Evolutionary conservation across 37 sponge, comb jelly and placozoan species (phyloP).

Genomic region (Crambe crambe): DNA sequence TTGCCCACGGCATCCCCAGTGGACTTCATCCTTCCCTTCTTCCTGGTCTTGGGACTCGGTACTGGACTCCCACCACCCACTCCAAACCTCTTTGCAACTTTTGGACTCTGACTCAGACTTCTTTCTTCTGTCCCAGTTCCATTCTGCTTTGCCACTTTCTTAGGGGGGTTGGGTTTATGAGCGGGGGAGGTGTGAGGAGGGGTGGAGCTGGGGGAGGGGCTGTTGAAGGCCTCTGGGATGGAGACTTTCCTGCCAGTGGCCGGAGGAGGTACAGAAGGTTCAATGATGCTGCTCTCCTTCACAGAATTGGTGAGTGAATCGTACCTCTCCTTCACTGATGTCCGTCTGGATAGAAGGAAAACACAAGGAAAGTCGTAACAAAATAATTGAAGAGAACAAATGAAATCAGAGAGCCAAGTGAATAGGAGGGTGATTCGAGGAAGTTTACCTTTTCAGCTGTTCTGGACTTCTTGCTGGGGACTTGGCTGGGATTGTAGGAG

Average conservation of each 20-base stretch:
- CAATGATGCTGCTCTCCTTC: not conserved
- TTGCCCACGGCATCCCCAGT: too few species aligned
- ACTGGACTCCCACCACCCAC: not conserved
- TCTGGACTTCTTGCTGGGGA: not conserved
- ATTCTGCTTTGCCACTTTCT: not conserved
- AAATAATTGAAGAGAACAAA: not conserved
- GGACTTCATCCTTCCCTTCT: not conserved
- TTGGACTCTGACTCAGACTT: not conserved
- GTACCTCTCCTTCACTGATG: conserved; percentile 12
- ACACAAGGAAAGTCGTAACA: conserved; percentile 2
- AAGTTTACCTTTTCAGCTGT: not conserved
- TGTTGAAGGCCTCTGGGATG: not conserved
- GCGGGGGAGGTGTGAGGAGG: not conserved
- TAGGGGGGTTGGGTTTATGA: not conserved
- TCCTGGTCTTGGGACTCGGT: not conserved
- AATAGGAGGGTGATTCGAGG: not conserved
- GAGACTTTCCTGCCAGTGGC: not conserved
- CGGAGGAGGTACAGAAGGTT: not conserved
- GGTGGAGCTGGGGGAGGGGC: not conserved
- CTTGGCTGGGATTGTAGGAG: not conserved
- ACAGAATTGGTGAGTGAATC: not conserved
- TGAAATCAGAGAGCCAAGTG: not conserved
- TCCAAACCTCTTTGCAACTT: not conserved
- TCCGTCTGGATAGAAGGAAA: not conserved
- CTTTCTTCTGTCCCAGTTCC: not conserved